Percentiles rank a stretch among this genome's conserved stretches.
These are phyloP conservation scores for Oncorhynchus tshawytscha DNA, from an alignment of 2,113 vertebrate species.

Conservation along the genomic window DNA sequence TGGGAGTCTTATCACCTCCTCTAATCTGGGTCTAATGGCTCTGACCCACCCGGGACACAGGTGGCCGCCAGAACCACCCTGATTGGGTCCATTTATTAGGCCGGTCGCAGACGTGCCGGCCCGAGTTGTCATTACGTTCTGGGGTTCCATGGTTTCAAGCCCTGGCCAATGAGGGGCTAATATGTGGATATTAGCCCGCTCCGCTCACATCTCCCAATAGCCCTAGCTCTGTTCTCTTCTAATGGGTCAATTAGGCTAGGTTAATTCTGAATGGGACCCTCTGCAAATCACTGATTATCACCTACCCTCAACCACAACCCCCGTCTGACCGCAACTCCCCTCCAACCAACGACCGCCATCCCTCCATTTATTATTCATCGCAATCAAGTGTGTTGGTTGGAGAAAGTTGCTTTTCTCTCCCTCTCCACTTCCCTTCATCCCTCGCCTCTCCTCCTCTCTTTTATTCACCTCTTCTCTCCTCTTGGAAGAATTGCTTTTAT, in stretches of 20 bases:
- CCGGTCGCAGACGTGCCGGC: slow-evolving; percentile 56
- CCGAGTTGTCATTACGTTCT: slow-evolving; percentile 62
- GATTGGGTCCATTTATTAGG: slow-evolving; percentile 79
- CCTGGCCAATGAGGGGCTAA: slow-evolving; percentile 62
- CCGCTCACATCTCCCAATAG: slow-evolving; percentile 23
- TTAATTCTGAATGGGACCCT: slow-evolving; percentile 79
- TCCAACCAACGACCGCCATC: slow-evolving; percentile 33
- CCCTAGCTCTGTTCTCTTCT: slow-evolving; percentile 68
- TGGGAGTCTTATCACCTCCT: slow-evolving; percentile 65
- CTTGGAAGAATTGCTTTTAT: slow-evolving; percentile 93
- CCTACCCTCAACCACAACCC: slow-evolving; percentile 59
- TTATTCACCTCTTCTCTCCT: slow-evolving; percentile 62
- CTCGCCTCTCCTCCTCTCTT: slow-evolving; percentile 13
- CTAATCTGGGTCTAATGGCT: slow-evolving; percentile 78
- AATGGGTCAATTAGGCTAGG: slow-evolving; percentile 80
- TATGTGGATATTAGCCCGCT: slow-evolving; percentile 7
- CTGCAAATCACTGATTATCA: slow-evolving; percentile 73
- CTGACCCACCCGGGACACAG: slow-evolving; percentile 78
- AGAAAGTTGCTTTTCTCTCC: slow-evolving; percentile 91
- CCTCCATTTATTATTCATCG: slow-evolving; percentile 94
- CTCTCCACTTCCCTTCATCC: slow-evolving; percentile 48
- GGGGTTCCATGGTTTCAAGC: slow-evolving; percentile 61
- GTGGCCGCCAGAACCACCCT: slow-evolving; percentile 71
- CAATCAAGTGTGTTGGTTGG: slow-evolving; percentile 93
- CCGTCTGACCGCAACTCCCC: slow-evolving; percentile 1